Percentiles rank a stretch among this genome's conserved stretches.
phyloP scores from a whole-genome alignment of 2,888 invertebrate genomes.

The Branchellion lobata region DNA sequence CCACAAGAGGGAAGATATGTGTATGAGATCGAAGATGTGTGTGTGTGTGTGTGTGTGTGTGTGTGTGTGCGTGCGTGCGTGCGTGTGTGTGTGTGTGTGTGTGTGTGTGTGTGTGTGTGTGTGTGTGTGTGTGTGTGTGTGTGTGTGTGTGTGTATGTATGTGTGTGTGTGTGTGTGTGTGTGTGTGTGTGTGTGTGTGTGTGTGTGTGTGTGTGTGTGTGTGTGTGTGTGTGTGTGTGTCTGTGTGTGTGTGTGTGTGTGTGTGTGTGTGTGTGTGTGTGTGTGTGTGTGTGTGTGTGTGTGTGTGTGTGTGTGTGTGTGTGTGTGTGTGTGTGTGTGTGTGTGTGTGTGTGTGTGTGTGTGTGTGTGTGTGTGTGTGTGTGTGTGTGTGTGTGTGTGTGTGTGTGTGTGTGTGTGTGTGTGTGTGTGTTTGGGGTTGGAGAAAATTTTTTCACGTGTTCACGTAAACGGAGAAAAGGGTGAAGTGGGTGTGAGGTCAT shows the following conservation, averaged over 20 bases:
- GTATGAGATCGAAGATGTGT: neutral
- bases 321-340: conserved; percentile 31
- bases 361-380: conserved; percentile 23
- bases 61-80: conserved; percentile 1
- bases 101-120: conserved; percentile 31
- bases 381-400: conserved; percentile 9
- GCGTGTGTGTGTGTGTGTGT: conserved; percentile 26
- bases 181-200: conserved; percentile 13
- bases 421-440: neutral
- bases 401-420: neutral
- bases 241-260: conserved; percentile 14
- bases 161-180: conserved; percentile 30
- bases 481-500: neutral
- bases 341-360: conserved; percentile 28
- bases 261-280: conserved; percentile 31
- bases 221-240: conserved; percentile 32
- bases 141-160: conserved; percentile 22
- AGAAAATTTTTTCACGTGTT: too few species aligned
- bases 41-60: conserved; percentile 20
- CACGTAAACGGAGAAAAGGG: too few species aligned
- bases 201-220: conserved; percentile 12
- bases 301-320: conserved; percentile 27
- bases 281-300: conserved; percentile 30
- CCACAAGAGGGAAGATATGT: neutral
- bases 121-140: conserved; percentile 30